These are phyloP conservation scores for Uromys caudimaculatus DNA, from an alignment of 2,797 vertebrate species.

Conservation along the genomic window DNA sequence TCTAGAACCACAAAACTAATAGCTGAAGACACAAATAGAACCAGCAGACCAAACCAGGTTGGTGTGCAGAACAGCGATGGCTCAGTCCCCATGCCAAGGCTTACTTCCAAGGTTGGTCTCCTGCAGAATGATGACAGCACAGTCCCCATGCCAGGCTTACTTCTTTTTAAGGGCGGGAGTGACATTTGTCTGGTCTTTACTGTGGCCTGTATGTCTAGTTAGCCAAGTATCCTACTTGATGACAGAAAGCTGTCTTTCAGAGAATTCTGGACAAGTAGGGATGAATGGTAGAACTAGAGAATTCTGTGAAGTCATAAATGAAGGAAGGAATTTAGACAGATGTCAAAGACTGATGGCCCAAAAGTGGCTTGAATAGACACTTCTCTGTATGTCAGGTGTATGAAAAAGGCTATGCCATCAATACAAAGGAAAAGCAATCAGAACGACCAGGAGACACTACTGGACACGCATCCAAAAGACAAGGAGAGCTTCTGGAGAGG, in stretches of 20 bases:
- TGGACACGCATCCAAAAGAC: not conserved
- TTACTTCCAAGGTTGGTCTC: not conserved
- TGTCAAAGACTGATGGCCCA: not conserved
- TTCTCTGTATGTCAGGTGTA: not conserved
- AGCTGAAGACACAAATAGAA: not conserved
- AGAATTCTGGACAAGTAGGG: not conserved
- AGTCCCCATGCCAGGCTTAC: not conserved
- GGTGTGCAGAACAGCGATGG: not conserved
- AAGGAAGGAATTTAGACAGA: not conserved
- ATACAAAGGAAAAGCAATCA: not conserved
- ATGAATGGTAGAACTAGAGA: not conserved
- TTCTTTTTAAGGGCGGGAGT: not conserved
- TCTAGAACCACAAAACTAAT: not conserved
- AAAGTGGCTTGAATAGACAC: not conserved
- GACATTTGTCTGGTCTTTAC: not conserved
- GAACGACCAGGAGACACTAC: not conserved
- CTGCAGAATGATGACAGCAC: not conserved
- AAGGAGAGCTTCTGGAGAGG: not conserved
- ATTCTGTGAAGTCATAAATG: not conserved
- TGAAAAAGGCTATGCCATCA: not conserved
- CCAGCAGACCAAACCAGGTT: not conserved
- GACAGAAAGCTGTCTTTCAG: not conserved
- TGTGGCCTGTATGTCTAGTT: not conserved
- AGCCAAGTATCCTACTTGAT: not conserved
- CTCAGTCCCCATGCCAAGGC: not conserved